phyloP scores from a whole-genome alignment of 1,140 invertebrate genomes.

The Cotesia typhae region DNA sequence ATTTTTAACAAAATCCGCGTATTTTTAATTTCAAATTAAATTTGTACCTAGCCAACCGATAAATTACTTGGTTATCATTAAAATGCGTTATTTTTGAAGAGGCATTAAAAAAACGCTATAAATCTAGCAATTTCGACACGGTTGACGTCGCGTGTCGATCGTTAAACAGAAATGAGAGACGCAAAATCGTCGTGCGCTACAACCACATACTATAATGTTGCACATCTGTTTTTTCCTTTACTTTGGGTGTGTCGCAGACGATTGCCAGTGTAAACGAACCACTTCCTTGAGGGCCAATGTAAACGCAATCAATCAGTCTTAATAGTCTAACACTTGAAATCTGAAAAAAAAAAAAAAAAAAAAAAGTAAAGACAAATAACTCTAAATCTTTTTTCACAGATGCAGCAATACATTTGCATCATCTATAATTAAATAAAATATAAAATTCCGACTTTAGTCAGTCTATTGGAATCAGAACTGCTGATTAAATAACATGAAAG shows the following conservation, averaged over 20 bases:
- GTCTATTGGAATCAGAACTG: not conserved
- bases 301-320: not conserved
- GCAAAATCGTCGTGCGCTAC: not conserved
- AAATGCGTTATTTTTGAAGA: not conserved
- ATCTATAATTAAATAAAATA: too few relatives aligned
- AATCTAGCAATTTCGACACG: constrained; percentile 37
- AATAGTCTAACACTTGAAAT: not conserved
- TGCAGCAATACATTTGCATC: too few relatives aligned
- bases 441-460: constrained; percentile 1
- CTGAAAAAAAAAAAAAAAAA: not conserved
- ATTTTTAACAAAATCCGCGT: too few relatives aligned
- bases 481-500: too few relatives aligned
- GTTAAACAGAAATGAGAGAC: constrained; percentile 34
- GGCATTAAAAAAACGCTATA: constrained; percentile 3
- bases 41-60: not conserved
- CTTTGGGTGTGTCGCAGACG: constrained; percentile 45
- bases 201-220: not conserved
- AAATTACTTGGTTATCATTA: not conserved
- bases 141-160: constrained; percentile 43
- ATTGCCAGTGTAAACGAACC: constrained; percentile 51
- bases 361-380: not conserved
- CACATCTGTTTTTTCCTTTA: too few relatives aligned
- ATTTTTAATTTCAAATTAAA: too few relatives aligned
- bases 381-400: too few relatives aligned
- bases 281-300: constrained; percentile 39